Conservation (phyloP, 2,888 invertebrate genomes). For the Lamellibrachia satsuma region DNA sequence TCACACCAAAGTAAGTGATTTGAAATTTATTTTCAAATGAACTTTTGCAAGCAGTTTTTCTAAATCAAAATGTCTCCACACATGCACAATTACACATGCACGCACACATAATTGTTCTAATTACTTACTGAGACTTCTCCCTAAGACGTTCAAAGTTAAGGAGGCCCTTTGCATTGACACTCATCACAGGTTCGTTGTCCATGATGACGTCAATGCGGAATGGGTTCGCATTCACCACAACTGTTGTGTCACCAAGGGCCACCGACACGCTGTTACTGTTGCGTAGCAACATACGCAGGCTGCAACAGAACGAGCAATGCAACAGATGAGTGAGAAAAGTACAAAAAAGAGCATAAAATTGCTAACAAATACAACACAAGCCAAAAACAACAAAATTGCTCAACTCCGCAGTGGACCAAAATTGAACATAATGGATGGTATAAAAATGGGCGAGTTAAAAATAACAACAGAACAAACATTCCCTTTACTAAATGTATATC, state of each 20-base stretch:
- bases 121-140: constrained; percentile 66
- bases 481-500: too few species aligned
- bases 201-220: constrained; percentile 78
- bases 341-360: background rate
- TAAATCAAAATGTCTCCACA: background rate
- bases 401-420: too few species aligned
- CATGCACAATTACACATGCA: background rate
- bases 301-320: background rate
- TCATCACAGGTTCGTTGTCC: constrained; percentile 75
- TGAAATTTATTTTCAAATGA: background rate
- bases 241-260: constrained; percentile 64
- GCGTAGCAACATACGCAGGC: background rate
- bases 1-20: too few species aligned
- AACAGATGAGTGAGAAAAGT: constrained; percentile 21
- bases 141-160: constrained; percentile 90
- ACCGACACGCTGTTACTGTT: constrained; percentile 66
- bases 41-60: background rate
- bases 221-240: constrained; percentile 78
- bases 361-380: too few species aligned
- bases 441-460: too few species aligned
- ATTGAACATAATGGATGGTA: too few species aligned
- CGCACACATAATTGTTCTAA: background rate
- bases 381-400: too few species aligned
- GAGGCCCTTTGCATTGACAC: constrained; percentile 88
- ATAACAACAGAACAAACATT: too few species aligned